Evolutionary conservation across 2,113 vertebrate genomes (phyloP).

Genomic region (Pachycephala philippinensis): DNA sequence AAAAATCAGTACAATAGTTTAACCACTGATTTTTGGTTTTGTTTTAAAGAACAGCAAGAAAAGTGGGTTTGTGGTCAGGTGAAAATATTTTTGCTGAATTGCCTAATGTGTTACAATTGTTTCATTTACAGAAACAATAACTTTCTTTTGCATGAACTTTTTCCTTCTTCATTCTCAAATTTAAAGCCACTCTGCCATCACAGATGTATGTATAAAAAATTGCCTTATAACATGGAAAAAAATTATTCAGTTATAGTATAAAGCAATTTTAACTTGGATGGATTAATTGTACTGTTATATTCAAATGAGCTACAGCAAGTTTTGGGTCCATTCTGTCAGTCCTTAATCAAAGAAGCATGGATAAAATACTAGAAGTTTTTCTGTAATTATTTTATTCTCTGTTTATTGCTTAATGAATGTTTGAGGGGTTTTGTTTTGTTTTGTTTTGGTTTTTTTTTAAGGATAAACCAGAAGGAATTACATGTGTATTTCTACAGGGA

Average conservation of each 20-base stretch:
- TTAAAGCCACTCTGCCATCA: conserved; percentile 77
- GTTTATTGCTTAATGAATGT: not conserved
- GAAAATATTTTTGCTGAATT: not conserved
- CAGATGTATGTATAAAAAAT: not conserved
- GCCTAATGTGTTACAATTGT: not conserved
- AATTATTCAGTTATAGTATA: not conserved
- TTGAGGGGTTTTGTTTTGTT: not conserved
- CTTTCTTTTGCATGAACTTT: not conserved
- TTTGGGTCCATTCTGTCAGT: conserved; percentile 19
- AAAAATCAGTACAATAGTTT: not conserved
- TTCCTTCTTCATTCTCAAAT: conserved; percentile 62
- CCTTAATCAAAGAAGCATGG: conserved; percentile 9
- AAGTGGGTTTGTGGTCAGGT: not conserved
- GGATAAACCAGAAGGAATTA: not conserved
- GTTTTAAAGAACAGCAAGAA: not conserved
- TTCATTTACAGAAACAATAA: not conserved
- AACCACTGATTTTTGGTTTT: not conserved
- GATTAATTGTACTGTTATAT: not conserved
- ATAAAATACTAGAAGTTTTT: not conserved
- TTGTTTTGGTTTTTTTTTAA: not conserved
- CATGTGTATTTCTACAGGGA: not conserved
- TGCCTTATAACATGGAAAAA: not conserved
- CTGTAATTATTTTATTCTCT: not conserved
- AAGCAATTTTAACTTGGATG: not conserved
- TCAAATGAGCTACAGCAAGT: not conserved